phyloP scores from a whole-genome alignment of 2,797 vertebrate genomes.

The Martes flavigula region DNA sequence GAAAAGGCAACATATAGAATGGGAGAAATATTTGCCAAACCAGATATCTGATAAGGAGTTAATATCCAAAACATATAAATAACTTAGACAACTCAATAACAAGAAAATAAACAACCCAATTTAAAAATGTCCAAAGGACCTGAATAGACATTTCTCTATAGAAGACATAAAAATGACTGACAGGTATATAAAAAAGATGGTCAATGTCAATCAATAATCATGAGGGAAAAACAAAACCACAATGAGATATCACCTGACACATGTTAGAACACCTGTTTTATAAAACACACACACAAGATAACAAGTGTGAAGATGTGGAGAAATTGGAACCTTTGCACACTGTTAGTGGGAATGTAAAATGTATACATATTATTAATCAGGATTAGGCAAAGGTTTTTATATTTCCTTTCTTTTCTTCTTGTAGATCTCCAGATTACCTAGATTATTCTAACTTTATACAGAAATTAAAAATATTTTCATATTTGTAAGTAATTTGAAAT shows the following conservation, averaged over 20 bases:
- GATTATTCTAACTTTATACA: background rate
- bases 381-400: background rate
- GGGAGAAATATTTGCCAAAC: background rate
- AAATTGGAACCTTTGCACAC: background rate
- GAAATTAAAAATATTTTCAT: background rate
- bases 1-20: background rate
- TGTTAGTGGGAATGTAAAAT: background rate
- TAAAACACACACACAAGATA: background rate
- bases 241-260: background rate
- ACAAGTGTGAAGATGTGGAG: background rate
- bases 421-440: background rate
- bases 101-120: background rate
- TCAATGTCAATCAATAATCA: background rate
- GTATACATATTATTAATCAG: background rate
- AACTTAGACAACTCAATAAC: background rate
- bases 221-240: background rate
- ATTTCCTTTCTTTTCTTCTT: background rate
- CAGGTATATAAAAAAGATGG: background rate
- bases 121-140: background rate
- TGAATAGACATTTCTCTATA: background rate
- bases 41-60: background rate
- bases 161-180: background rate
- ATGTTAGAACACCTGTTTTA: background rate
- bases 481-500: background rate
- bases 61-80: background rate